Conservation (phyloP, 2,113 vertebrate genomes). For the Alectura lathami region DNA sequence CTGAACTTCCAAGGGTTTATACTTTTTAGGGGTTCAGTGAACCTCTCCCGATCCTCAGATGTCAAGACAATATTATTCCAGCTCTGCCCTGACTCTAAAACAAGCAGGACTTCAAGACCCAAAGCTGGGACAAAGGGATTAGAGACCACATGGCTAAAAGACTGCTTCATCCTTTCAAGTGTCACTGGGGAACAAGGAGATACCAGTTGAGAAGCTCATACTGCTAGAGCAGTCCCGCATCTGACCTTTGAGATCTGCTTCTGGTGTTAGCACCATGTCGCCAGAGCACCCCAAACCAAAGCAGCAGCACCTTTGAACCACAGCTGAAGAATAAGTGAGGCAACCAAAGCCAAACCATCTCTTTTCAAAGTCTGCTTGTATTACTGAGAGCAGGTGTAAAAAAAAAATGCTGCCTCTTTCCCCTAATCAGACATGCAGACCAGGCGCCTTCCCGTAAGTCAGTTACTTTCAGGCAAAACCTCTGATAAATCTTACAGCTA, state of each 20-base stretch:
- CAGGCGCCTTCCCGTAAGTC: conserved; percentile 20
- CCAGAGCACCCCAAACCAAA: not conserved
- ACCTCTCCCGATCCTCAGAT: not conserved
- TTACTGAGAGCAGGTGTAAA: not conserved
- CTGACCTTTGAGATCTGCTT: not conserved
- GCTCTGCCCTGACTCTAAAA: not conserved
- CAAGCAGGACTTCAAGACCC: not conserved
- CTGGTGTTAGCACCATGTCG: not conserved
- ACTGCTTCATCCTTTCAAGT: not conserved
- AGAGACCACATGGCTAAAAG: not conserved
- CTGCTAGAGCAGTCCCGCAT: not conserved
- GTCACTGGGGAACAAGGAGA: not conserved
- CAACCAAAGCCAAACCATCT: not conserved
- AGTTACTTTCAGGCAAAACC: conserved; percentile 21
- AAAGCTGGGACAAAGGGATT: not conserved
- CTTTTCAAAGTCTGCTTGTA: not conserved
- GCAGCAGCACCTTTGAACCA: not conserved
- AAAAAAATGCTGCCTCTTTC: not conserved
- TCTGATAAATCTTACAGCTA: conserved; percentile 32
- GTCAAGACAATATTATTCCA: not conserved
- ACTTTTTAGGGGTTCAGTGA: not conserved
- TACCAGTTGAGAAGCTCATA: not conserved
- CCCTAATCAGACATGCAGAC: conserved; percentile 16
- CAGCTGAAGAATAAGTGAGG: not conserved
- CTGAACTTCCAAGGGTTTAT: not conserved